Conservation (phyloP, 2,113 vertebrate species). For the Coracopsis vasa region DNA sequence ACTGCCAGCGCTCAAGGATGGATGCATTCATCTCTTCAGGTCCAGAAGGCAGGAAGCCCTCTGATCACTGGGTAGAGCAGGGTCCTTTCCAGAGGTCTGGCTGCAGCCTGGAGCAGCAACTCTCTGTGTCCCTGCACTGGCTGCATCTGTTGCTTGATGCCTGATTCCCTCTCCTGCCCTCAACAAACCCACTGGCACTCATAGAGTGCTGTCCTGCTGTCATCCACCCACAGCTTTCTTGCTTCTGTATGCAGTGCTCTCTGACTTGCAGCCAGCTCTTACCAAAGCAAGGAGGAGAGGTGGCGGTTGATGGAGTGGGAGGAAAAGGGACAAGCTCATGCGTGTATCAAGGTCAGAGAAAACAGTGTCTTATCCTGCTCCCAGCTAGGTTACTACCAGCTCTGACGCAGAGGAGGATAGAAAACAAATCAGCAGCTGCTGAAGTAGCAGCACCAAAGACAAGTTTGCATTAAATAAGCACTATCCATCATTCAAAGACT, state of each 20-base stretch:
- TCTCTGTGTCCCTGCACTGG: background rate
- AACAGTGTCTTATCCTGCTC: background rate
- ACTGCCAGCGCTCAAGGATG: background rate
- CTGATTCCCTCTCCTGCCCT: background rate
- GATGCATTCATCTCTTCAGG: background rate
- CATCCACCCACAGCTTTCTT: background rate
- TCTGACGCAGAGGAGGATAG: background rate
- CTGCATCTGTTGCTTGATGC: background rate
- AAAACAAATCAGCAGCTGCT: conserved; percentile 2
- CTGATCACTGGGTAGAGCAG: rapidly evolving
- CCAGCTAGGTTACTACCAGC: background rate
- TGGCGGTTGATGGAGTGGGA: background rate
- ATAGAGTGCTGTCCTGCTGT: rapidly evolving
- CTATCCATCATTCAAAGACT: conserved; percentile 1
- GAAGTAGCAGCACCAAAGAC: background rate
- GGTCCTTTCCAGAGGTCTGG: background rate
- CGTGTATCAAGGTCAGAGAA: background rate
- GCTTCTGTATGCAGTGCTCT: background rate
- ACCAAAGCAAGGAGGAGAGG: background rate
- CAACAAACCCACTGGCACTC: background rate
- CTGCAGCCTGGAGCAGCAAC: background rate
- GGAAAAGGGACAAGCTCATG: background rate
- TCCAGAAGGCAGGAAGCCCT: background rate
- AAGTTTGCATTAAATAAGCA: background rate
- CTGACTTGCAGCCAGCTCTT: background rate